Evolutionary conservation across 2,797 vertebrate species (phyloP).

Genomic region (Cossypha niveicapilla): DNA sequence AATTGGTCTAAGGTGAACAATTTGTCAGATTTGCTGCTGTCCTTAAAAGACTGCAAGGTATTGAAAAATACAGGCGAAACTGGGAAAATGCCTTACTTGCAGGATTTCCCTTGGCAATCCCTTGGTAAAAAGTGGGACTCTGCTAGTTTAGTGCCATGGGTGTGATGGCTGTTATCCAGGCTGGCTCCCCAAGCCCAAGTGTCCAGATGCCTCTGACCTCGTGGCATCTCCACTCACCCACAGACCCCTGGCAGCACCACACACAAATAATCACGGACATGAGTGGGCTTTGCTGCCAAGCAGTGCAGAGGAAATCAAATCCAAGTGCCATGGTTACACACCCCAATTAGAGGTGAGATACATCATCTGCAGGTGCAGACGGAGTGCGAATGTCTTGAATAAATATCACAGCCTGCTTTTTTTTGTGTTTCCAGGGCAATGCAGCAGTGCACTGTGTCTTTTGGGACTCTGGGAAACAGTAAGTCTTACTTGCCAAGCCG

Average conservation of each 20-base stretch:
- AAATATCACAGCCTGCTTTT: neutral
- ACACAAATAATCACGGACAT: neutral
- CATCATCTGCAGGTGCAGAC: neutral
- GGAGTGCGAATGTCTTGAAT: accelerated
- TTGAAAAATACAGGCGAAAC: neutral
- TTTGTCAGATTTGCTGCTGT: neutral
- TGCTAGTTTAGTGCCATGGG: neutral
- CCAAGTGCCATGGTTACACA: neutral
- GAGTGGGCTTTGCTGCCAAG: neutral
- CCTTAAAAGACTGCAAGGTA: neutral
- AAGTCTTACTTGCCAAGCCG: slow-evolving; percentile 23
- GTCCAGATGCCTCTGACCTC: neutral
- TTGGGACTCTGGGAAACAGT: slow-evolving; percentile 88
- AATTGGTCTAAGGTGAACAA: neutral
- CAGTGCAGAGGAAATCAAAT: neutral
- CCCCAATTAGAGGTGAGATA: neutral
- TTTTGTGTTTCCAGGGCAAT: slow-evolving; percentile 68
- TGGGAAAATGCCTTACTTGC: neutral
- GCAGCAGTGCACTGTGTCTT: slow-evolving; percentile 78
- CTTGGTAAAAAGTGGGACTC: neutral
- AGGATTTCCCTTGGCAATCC: neutral
- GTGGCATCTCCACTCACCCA: neutral
- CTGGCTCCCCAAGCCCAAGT: neutral
- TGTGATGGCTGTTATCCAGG: neutral
- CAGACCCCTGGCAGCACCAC: neutral